Evolutionary conservation across 1,140 invertebrate genomes (phyloP), one percentile per base, ranked within the genome.

Genomic region (Caenorhabditis remanei): DNA sequence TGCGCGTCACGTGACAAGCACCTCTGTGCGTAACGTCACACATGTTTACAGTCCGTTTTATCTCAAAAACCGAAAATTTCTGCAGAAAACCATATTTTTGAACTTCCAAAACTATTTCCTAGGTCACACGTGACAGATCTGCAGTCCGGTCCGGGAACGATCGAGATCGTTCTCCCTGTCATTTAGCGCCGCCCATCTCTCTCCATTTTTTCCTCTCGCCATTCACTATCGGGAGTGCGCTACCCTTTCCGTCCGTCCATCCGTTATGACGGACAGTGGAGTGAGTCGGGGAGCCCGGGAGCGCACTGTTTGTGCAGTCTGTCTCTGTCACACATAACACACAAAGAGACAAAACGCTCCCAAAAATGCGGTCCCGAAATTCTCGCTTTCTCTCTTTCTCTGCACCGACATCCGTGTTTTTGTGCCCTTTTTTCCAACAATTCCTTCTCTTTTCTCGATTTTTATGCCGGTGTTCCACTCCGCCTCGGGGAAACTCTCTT

Each of bases 251-350:
- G 21, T 46, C 43, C 67, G 21, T 41, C 63, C 63, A 67, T 67
- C 63, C 40, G 40, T 67, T 67, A 67, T 16, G 63, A 16, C 24
- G 63, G 24, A 67, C 24, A 67, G 32, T 53, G 50, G 5, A 2
- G 63, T 32, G 63, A 67, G 63, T 40, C 11, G 9, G 9, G 58
- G 58, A 61, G 58, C 53, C 53, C 53, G 11, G 53, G 58, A 19
- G 40, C 63, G 40, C 63, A 67, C 63, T 67, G 63, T 67, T 67
- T 67, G 63, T 67, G 63, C 63, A 67, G 63, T 67, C 24, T 67
- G 24, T 61, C 58, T 67, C 24, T 67, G 24, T 40, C 63, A 67
- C 63, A 65, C 14, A n/a, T 9, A 32, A 8, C 58, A n/a, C 21
- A 61, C 56, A 61, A 61, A 61, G 56, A 61, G 56, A 61, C 56